phyloP scores from a whole-genome alignment of 23 tunicate genomes.

The Botrylloides violaceus region DNA sequence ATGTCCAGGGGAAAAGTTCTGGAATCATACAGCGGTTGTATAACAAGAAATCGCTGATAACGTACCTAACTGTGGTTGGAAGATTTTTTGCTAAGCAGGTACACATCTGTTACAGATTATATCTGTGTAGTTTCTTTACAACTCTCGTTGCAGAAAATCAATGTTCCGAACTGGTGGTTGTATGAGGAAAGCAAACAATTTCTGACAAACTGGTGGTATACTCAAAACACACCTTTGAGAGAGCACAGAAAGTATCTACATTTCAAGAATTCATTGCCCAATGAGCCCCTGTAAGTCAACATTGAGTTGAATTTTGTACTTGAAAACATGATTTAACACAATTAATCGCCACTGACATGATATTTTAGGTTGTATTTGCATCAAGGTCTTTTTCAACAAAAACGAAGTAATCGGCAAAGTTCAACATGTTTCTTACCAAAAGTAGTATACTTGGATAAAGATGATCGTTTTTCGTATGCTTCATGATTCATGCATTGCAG shows the following conservation, averaged over 20 bases:
- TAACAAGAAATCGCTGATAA: conserved; percentile 2
- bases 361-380: conserved; percentile 7
- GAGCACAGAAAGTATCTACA: conserved; percentile 23
- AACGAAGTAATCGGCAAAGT: too few species aligned
- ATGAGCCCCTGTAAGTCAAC: conserved; percentile 3
- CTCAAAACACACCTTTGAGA: conserved; percentile 6
- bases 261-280: conserved; percentile 10
- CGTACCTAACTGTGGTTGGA: neutral
- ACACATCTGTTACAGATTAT: too few species aligned
- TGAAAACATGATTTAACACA: too few species aligned
- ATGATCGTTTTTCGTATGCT: conserved; percentile 15
- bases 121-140: neutral
- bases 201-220: conserved; percentile 19
- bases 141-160: conserved; percentile 4
- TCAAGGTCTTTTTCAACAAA: conserved; percentile 2
- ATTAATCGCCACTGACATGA: too few species aligned
- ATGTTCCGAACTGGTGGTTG: conserved; percentile 3
- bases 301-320: too few species aligned
- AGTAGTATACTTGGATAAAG: conserved; percentile 37
- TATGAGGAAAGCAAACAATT: neutral
- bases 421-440: conserved; percentile 24
- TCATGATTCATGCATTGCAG: too few species aligned
- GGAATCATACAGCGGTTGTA: neutral
- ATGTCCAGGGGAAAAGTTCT: neutral
- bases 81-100: conserved; percentile 11